phyloP scores from a whole-genome alignment of 2,113 vertebrate genomes.

The Menidia beryllina region DNA sequence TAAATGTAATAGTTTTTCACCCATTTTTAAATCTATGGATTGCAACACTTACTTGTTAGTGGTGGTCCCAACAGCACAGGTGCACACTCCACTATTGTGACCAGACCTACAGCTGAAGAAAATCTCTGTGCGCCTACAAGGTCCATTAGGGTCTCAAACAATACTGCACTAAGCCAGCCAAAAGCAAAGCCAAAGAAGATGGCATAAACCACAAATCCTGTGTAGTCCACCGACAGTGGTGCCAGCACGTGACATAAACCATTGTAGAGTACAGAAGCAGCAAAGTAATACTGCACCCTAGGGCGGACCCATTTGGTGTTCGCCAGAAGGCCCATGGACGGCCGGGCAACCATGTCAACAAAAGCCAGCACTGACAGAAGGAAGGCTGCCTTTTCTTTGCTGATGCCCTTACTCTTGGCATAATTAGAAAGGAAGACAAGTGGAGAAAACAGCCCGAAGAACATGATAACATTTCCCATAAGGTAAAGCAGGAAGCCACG shows the following conservation, averaged over 20 bases:
- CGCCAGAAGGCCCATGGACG: conserved; percentile 95
- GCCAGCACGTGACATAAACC: conserved; percentile 91
- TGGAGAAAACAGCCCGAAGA: conserved; percentile 94
- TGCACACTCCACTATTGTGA: conserved; percentile 96
- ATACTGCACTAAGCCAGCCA: conserved; percentile 93
- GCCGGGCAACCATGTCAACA: conserved; percentile 97
- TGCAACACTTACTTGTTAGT: conserved; percentile 90
- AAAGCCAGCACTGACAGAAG: conserved; percentile 94
- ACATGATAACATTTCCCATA: conserved; percentile 93
- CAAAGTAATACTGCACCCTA: conserved; percentile 93
- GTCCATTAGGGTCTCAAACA: conserved; percentile 98
- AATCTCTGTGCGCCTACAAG: conserved; percentile 93
- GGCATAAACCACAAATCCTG: conserved; percentile 90
- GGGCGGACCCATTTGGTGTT: conserved; percentile 95
- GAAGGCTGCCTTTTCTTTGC: conserved; percentile 91
- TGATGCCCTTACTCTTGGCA: conserved; percentile 89
- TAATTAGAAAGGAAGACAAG: conserved; percentile 96
- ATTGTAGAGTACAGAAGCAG: conserved; percentile 88
- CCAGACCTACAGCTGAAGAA: conserved; percentile 94
- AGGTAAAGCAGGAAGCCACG: conserved; percentile 96
- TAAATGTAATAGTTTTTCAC: too few relatives aligned
- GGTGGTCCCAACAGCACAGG: conserved; percentile 96
- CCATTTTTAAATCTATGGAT: too few relatives aligned
- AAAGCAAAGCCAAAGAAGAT: conserved; percentile 96
- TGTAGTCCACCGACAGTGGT: conserved; percentile 84